Base-by-base conservation (phyloP, 2,888 invertebrate species). In the Drosophila sordidula region DNA sequence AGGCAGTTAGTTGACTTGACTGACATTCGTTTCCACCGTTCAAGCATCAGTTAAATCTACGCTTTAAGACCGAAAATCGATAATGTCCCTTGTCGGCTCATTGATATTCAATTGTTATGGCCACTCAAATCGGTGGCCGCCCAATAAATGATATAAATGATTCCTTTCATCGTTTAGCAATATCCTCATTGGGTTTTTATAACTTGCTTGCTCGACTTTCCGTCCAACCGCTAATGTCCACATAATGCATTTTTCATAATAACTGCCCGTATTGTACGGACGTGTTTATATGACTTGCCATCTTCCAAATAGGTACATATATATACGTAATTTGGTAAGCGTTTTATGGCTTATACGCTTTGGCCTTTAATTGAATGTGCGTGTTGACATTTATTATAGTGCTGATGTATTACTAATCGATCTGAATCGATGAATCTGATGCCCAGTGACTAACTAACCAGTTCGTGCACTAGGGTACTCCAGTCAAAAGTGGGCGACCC, bases 161-260 rank as follows among this genome's bases (percentile, higher is more conserved):
- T 78, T 63, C 50, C 67, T 45, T 63, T 56, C 65, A 68, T 55
- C 57, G 44, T 57, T 57, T 46, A 36, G 14, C 55, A 22, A 56
- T 39, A 57, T 65, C 46, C 61, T 70, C 71, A 79, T 64, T 68
- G 56, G 57, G 45, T 67, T 87, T 85, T 82, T 79, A 82, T 78
- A 82, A 73, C 86, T 77, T 75, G 66, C 62, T 80, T 49, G 54
- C 38, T 36, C 36, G 34, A 29, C 59, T 16, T 42, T 56, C 25
- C 42, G 44, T 14, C 57, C 44, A 46, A 25, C 44, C 41, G 41
- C 55, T 86, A 85, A 88, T 86, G 70, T 69, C 38, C 56, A 64
- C 51, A 78, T 88, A 85, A 86, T 88, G 88, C 74, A 86, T 67
- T 82, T 80, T 73, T 71, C 70, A 80, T 80, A 67, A 55, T 50